phyloP scores from a whole-genome alignment of 2,888 invertebrate species.

The Aricia artaxerxes region DNA sequence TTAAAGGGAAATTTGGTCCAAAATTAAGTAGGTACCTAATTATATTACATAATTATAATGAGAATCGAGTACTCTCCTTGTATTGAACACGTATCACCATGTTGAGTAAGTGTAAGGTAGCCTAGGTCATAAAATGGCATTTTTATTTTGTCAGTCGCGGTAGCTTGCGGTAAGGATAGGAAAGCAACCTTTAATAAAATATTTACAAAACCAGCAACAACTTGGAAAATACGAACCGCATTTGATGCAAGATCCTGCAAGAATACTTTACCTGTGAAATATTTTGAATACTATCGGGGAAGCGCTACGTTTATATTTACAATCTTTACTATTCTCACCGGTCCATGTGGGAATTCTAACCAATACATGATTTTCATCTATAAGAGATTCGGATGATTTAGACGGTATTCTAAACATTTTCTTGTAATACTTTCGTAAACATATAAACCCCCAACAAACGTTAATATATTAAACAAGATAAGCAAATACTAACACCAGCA shows the following conservation, averaged over 20 bases:
- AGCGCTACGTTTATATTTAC: background rate
- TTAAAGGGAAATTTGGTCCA: no score
- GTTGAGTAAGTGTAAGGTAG: no score
- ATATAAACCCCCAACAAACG: no score
- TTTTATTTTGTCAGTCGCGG: background rate
- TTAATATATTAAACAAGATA: no score
- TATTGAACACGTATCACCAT: no score
- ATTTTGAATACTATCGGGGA: background rate
- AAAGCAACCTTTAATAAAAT: background rate
- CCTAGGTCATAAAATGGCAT: background rate
- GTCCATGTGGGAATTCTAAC: background rate
- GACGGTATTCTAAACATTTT: no score
- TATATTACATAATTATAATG: no score
- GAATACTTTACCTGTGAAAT: slow-evolving; percentile 8
- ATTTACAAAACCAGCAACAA: background rate
- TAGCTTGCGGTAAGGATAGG: background rate
- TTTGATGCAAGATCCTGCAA: background rate
- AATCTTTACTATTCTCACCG: background rate
- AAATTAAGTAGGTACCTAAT: no score
- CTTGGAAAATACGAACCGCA: background rate
- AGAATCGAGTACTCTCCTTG: no score
- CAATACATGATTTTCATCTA: background rate
- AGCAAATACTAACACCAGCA: no score
- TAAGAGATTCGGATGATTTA: background rate
- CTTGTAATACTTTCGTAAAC: no score